Evolutionary conservation across 1,140 invertebrate species (phyloP), one percentile per base, ranked within the genome.

Genomic region (Ceratosolen solmsi): DNA sequence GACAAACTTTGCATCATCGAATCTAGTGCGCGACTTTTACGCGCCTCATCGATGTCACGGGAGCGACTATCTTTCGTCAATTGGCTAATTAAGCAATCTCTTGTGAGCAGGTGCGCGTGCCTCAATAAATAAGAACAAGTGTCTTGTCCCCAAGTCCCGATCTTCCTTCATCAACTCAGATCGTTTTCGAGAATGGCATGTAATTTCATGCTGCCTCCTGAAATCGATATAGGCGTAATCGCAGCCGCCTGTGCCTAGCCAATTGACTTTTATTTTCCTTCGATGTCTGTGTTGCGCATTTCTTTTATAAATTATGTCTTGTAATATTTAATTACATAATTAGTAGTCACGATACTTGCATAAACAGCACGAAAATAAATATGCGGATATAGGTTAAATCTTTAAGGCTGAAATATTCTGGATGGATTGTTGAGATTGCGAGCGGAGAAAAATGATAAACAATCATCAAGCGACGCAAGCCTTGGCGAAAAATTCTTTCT

Each of bases 71-170:
- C 51, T 41, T 38, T 36, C 30, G 36, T 65, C 56, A 46, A 36
- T 30, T 80, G 46, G 60, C 72, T 75, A 75, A 75, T 81, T 75
- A 65, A 81, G 71, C 60, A 81, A 81, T 80, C 71, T 49, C 20
- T n/a, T n/a, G n/a, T 54, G 15, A 63, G 15, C 9, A 33, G 30
- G 71, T 7, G 5, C 71, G 51, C 17, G 71, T 5, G 17, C 4
- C 0, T 33, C n/a, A 17, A 20, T 15, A 0, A 2, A 22, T 9
- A 33, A 15, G n/a, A 70, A n/a, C 15, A 17, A 75, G 49, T 38
- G 33, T 22, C 72, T 58, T 22, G 49, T 58, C 30, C 25, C 51
- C n/a, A 25, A 27, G 4, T 38, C 49, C 2, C 51, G 20, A 56
- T 33, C 56, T 36, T 70, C 22, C 27, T 49, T 13, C 30, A 5